Evolutionary conservation across 92 coral and sea anemone species (phyloP), one percentile per base, ranked within the genome.

Genomic region (Porites divaricata): DNA sequence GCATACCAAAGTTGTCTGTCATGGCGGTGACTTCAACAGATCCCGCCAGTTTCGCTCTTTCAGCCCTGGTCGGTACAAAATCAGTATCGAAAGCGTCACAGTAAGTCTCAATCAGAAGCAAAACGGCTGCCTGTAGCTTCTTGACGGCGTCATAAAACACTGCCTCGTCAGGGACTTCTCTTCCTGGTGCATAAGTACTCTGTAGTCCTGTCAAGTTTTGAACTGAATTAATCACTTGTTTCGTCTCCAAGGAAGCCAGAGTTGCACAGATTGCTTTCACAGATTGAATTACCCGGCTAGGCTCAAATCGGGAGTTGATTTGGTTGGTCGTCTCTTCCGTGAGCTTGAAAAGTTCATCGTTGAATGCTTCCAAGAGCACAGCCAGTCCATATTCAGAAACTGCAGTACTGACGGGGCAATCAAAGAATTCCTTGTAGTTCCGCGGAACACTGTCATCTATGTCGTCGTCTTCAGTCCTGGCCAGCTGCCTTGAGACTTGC

Each of bases 71-170:
- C 23, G 95, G 93, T 15, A 95, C 89, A 87, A 95, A 97, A 63
- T 95, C 94, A 59, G 99, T 95, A 90, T 95, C 98, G 87, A 95
- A 97, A 9, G 99, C 98, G 72, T 97, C 96, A 73, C 99, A 95
- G 89, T 97, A 97, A 91, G 95, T 91, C 78, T 97, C 98, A 4
- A 95, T 93, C 53, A 97, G 86, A 49, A 89, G 81, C 74, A 93
- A 87, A 48, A 95, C 99, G 61, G 93, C 93, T 35, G 86, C 83
- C 70, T 85, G 89, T 54, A 97, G 79, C 67, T 88, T 89, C 51
- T 92, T 80, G 17, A 97, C 90, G 28, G 92, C 87, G 54, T 67
- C 72, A 20, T 80, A 81, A 15, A 97, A 70, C 20, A 81, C 83
- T 52, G 85, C 78, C 24, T 89, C 74, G 81, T 91, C 92, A 22